Evolutionary conservation across 2,797 vertebrate species (phyloP).

Genomic region (Aulostomus chinensis): DNA sequence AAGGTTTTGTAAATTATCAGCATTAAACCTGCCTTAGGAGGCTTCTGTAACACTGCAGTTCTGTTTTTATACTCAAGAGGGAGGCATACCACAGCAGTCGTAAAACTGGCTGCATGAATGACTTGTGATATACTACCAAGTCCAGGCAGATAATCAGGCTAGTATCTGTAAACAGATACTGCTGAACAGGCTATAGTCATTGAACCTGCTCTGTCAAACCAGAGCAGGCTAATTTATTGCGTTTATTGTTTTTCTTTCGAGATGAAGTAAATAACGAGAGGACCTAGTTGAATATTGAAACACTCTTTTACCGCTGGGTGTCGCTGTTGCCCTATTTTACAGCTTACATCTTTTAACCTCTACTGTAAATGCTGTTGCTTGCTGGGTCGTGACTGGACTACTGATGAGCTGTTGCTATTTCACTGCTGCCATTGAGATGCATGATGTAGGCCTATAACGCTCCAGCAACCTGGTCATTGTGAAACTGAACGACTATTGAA

Average conservation of each 20-base stretch:
- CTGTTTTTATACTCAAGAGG: conserved; percentile 14
- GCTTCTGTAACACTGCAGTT: conserved; percentile 5
- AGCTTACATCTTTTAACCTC: background rate
- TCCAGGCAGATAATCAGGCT: no score
- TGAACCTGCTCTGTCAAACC: background rate
- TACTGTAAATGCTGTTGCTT: conserved; percentile 36
- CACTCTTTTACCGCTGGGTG: conserved; percentile 10
- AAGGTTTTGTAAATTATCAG: no score
- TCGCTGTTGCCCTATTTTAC: conserved; percentile 26
- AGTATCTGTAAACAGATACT: background rate
- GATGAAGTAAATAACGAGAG: no score
- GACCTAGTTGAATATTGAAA: no score
- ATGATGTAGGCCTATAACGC: background rate
- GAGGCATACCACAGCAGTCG: conserved; percentile 1
- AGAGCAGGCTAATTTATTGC: no score
- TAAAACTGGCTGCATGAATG: background rate
- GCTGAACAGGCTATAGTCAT: background rate
- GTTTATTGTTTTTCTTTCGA: no score
- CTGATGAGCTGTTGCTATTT: conserved; percentile 53
- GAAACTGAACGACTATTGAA: no score
- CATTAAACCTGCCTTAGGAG: background rate
- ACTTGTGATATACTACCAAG: no score
- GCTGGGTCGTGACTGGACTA: conserved; percentile 62
- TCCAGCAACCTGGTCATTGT: no score
- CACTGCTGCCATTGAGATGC: conserved; percentile 28